Evolutionary conservation across 53 echinoderm and acorn worm species (phyloP).

Genomic region (Crossaster papposus): DNA sequence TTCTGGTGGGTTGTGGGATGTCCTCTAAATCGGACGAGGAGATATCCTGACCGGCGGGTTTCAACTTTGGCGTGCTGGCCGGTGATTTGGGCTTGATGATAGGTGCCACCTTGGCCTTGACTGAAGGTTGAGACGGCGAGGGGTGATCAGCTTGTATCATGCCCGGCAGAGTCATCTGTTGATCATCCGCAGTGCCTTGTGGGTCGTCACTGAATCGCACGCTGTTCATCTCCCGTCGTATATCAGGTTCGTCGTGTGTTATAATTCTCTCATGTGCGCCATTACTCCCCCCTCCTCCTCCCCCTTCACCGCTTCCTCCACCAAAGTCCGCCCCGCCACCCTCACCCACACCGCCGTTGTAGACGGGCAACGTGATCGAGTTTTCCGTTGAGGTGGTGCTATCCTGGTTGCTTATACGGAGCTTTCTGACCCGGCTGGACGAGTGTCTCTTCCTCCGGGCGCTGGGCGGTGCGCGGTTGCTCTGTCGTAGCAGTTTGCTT

Average conservation of each 20-base stretch:
- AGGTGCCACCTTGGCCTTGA: constrained; percentile 25
- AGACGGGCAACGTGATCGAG: constrained; percentile 24
- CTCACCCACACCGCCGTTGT: not conserved
- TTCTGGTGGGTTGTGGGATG: constrained; percentile 70
- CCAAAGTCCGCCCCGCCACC: not conserved
- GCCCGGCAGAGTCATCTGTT: constrained; percentile 40
- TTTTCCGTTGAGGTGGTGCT: constrained; percentile 49
- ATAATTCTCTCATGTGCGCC: constrained; percentile 13
- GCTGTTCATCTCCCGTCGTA: constrained; percentile 49
- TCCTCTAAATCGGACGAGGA: constrained; percentile 44
- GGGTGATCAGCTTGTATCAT: constrained; percentile 35
- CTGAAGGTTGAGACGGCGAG: not conserved
- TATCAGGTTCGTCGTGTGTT: constrained; percentile 23
- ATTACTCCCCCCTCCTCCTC: not conserved
- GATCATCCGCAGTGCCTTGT: constrained; percentile 15
- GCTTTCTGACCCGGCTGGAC: constrained; percentile 36
- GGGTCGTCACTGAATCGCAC: constrained; percentile 44
- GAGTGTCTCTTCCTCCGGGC: constrained; percentile 43
- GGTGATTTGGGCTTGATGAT: not conserved
- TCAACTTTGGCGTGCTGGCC: not conserved
- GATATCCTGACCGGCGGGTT: constrained; percentile 52
- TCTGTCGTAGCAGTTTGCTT: constrained; percentile 60
- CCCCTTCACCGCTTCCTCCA: not conserved
- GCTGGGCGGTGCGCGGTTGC: constrained; percentile 50
- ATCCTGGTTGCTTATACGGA: constrained; percentile 36